These are phyloP conservation scores for Tangara arthus DNA, from an alignment of 2,797 vertebrate species.

Conservation along the genomic window DNA sequence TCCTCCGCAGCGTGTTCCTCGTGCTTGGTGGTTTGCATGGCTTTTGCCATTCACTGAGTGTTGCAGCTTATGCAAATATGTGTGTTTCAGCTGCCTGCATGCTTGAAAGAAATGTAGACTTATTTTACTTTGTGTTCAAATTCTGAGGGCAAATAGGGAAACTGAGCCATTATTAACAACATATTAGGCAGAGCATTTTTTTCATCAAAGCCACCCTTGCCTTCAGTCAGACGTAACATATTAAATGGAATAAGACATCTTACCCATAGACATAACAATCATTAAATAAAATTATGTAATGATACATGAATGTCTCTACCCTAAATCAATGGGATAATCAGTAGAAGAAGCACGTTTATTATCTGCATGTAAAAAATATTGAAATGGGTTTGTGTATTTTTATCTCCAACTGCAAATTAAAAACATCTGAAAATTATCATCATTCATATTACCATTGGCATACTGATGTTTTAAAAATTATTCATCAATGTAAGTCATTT, in stretches of 20 bases:
- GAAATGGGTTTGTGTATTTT: conserved; percentile 31
- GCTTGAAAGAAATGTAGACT: conserved; percentile 41
- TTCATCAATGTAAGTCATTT: not conserved
- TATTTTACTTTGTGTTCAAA: not conserved
- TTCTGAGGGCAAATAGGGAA: conserved; percentile 5
- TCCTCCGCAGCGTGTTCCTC: conserved; percentile 18
- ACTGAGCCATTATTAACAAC: not conserved
- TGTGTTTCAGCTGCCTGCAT: conserved; percentile 59
- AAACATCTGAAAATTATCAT: conserved; percentile 43
- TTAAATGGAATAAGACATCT: conserved; percentile 32
- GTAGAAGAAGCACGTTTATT: conserved; percentile 24
- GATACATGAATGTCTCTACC: not conserved
- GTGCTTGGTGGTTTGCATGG: conserved; percentile 44
- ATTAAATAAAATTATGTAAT: conserved; percentile 38
- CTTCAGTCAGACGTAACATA: conserved; percentile 24
- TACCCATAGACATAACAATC: conserved; percentile 14
- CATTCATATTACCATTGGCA: not conserved
- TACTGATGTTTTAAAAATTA: conserved; percentile 24
- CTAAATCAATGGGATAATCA: conserved; percentile 28
- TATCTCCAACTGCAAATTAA: conserved; percentile 44
- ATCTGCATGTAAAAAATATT: conserved; percentile 24
- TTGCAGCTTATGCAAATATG: conserved; percentile 32
- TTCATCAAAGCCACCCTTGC: not conserved
- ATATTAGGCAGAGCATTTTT: not conserved
- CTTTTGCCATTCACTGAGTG: conserved; percentile 47